These are phyloP conservation scores for Tonatia bakeri DNA, from an alignment of 2,113 vertebrate species.

Conservation along the genomic window DNA sequence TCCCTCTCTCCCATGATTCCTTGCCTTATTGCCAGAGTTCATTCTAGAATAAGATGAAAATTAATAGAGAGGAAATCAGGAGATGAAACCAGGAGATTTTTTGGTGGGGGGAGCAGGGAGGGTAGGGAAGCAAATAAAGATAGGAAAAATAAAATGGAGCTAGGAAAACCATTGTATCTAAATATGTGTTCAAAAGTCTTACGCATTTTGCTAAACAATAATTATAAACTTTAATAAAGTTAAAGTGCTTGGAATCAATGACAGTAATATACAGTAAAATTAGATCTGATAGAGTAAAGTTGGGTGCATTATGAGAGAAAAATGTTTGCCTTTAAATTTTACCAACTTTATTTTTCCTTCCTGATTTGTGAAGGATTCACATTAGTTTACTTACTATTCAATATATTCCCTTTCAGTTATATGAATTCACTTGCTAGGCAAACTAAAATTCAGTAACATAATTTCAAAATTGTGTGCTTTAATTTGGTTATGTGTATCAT, in stretches of 20 bases:
- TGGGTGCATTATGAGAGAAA: neutral
- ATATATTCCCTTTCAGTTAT: neutral
- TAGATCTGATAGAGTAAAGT: neutral
- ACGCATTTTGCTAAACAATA: neutral
- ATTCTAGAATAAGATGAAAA: conserved; percentile 22
- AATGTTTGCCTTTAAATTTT: conserved; percentile 20
- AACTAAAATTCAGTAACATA: conserved; percentile 13
- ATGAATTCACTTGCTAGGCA: conserved; percentile 19
- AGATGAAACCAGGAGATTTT: neutral
- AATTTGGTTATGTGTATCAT: neutral
- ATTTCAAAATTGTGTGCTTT: conserved; percentile 35
- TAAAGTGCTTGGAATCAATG: conserved; percentile 11
- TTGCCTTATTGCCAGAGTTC: neutral
- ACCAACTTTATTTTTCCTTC: conserved; percentile 24
- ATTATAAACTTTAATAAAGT: neutral
- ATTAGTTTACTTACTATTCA: conserved; percentile 1
- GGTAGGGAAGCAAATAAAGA: neutral
- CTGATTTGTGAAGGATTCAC: conserved; percentile 14
- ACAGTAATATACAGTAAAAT: neutral
- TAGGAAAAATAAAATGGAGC: neutral
- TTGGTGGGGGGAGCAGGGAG: neutral
- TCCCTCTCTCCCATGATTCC: neutral
- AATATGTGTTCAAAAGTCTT: neutral
- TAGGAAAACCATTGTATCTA: conserved; percentile 13
- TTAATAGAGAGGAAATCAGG: neutral